These are phyloP conservation scores for Drosophila mayri DNA, from an alignment of 1,140 invertebrate genomes.

Conservation along the genomic window DNA sequence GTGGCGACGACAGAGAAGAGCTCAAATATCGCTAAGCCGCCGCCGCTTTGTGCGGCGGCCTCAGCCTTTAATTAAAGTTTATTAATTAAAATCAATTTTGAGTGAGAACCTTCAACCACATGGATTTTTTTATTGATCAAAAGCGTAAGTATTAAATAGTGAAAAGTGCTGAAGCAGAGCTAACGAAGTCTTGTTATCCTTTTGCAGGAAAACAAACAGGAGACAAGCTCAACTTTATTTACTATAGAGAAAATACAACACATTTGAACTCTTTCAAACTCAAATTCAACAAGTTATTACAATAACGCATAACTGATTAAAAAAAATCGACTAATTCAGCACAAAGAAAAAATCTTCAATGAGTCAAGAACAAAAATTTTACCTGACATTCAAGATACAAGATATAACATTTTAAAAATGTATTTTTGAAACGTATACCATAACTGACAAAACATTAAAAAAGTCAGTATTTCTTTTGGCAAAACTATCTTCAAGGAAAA, in stretches of 20 bases:
- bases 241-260: neutral
- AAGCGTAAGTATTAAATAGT: slow-evolving; percentile 20
- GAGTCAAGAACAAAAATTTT: neutral
- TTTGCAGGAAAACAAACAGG: slow-evolving; percentile 3
- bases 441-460: neutral
- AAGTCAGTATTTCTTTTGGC: neutral
- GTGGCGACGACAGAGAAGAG: slow-evolving; percentile 42
- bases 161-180: no score
- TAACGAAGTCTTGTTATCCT: neutral
- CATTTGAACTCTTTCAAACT: neutral
- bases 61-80: slow-evolving; percentile 27
- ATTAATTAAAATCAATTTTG: slow-evolving; percentile 15
- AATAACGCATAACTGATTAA: neutral
- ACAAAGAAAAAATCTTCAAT: neutral
- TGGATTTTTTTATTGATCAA: neutral
- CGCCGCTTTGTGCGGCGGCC: slow-evolving; percentile 55
- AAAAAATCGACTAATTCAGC: neutral
- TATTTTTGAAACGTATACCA: neutral
- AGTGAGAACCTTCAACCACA: neutral
- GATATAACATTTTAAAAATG: no score
- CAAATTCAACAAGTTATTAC: slow-evolving; percentile 3
- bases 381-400: accelerated
- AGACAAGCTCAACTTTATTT: neutral
- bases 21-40: slow-evolving; percentile 47
- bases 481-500: neutral